Base-by-base conservation (phyloP, 2,113 vertebrate genomes). In the Lutjanus erythropterus region DNA sequence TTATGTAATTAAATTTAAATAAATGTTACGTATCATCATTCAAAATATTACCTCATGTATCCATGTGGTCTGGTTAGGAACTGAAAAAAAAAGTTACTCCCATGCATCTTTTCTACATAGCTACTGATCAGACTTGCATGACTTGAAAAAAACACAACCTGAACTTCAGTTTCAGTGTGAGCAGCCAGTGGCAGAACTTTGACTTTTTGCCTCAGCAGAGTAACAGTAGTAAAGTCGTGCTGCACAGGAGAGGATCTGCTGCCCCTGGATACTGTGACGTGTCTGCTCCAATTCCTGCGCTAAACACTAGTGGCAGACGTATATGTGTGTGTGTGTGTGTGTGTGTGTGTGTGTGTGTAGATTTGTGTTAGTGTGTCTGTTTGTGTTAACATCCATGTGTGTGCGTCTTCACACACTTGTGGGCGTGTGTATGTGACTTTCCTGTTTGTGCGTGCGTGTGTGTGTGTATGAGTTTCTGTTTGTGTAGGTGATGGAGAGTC, bases 231-330 rank as follows among this genome's bases (percentile, higher is more conserved):
- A 79, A 88, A 73, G 50, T 68, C 70, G 3, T 67, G 37, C 70
- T 80, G 69, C 75, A 75, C 64, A 72, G 53, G 39, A 72, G 67
- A 81, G 52, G 71, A 89, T 81, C 65, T 50, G 66, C 74, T 46
- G 85, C 62, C 75, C 52, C 72, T 64, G 78, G 85, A 90, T 29
- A 81, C 53, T 37, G 70, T 72, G 67, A 67, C 35, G 59, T 64
- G 77, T 92, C 80, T 64, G 78, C 87, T 89, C 85, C 78, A 91
- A 33, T 93, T 91, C 80, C 69, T 75, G 67, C 60, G 29, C 69
- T 70, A 67, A 65, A 85, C 86, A 84, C 75, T 58, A 41, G 59
- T 85, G 79, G 79, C 80, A 85, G 68, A 46, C 15, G 64, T 74
- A 31, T 52, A 52, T 69, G 78, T 62, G 70, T 75, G 27, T 69